Base-by-base conservation (phyloP, 2,888 invertebrate genomes). In the Beris morrisii region DNA sequence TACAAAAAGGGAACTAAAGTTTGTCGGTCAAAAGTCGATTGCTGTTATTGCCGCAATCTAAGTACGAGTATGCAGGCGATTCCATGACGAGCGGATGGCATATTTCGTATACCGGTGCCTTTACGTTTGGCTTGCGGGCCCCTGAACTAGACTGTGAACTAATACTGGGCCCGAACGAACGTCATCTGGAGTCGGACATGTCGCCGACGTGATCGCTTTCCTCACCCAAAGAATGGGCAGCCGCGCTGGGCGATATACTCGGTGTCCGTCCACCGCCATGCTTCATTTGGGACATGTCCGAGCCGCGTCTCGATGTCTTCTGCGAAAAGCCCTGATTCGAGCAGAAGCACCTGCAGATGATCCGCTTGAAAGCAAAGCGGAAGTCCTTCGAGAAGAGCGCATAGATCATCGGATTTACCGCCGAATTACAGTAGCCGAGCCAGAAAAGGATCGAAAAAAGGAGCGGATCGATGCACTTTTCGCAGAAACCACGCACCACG, bases 371-470 rank as follows among this genome's bases (percentile, higher is more conserved):
- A 30, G 96, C 96, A 77, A 92, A 93, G 69, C 96, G 88, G 82
- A 96, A 97, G 82, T 97, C 96, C 80, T 93, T 93, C 58, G 95
- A 95, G 82, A 96, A 96, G 67, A 95, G 84, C 5, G 95, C 96
- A 80, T 97, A 97, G 71, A 97, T 95, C 77, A 94, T 88, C 0
- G 97, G 97, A 79, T 97, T 97, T 72, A 97, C 91, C 4, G 96
- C 97, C 1, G 95, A 95, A 81, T 97, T 97, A 82, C 95, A 95
- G 82, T 97, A 97, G 2, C 97, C 98, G 70, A 98, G 84, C 97
- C 97, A 98, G 82, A 97, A 97, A 22, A 96, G 87, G 32, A 97
- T 87, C 11, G 94, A 93, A 83, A 96, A 96, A 65, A 95, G 84
- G 66, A 93, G 83, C 0, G 89, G 89, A 70, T 91, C 88, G 46